phyloP scores from a whole-genome alignment of 2,888 invertebrate genomes.

The Dryadula phaetusa region DNA sequence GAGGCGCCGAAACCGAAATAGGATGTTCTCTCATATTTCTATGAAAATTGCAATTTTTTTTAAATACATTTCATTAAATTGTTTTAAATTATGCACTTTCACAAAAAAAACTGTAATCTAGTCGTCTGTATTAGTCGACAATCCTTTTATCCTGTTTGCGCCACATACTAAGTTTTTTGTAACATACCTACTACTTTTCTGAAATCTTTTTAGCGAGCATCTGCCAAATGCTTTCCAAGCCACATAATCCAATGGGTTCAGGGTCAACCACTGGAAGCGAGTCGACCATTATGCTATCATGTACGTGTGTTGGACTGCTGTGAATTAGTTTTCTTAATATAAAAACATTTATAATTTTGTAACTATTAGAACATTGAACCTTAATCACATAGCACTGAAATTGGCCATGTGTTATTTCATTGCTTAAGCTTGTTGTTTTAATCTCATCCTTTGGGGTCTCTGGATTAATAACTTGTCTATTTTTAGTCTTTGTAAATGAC shows the following conservation, averaged over 20 bases:
- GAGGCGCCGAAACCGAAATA: slow-evolving; percentile 64
- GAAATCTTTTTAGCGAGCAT: slow-evolving; percentile 66
- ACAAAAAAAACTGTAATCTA: background rate
- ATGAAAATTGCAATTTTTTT: slow-evolving; percentile 46
- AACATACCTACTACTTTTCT: slow-evolving; percentile 56
- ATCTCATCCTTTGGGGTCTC: slow-evolving; percentile 12
- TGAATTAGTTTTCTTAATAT: slow-evolving; percentile 40
- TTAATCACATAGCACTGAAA: slow-evolving; percentile 59
- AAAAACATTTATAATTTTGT: slow-evolving; percentile 40
- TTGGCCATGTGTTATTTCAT: slow-evolving; percentile 52
- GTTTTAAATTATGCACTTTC: slow-evolving; percentile 38
- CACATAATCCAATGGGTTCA: slow-evolving; percentile 73
- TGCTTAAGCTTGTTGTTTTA: slow-evolving; percentile 9
- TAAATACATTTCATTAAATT: background rate
- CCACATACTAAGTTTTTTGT: slow-evolving; percentile 24
- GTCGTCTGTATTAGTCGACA: slow-evolving; percentile 39
- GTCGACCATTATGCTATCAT: slow-evolving; percentile 60
- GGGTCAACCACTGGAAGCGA: slow-evolving; percentile 60
- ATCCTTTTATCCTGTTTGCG: slow-evolving; percentile 41
- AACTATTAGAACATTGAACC: slow-evolving; percentile 55
- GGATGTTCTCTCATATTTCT: slow-evolving; percentile 56
- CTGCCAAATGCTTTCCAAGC: slow-evolving; percentile 69
- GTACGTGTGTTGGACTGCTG: slow-evolving; percentile 48
- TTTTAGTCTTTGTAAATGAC: slow-evolving; percentile 8
- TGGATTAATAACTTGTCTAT: slow-evolving; percentile 12